Evolutionary conservation across 53 echinoderm and acorn worm genomes (phyloP).

Genomic region (Mesocentrotus franciscanus): DNA sequence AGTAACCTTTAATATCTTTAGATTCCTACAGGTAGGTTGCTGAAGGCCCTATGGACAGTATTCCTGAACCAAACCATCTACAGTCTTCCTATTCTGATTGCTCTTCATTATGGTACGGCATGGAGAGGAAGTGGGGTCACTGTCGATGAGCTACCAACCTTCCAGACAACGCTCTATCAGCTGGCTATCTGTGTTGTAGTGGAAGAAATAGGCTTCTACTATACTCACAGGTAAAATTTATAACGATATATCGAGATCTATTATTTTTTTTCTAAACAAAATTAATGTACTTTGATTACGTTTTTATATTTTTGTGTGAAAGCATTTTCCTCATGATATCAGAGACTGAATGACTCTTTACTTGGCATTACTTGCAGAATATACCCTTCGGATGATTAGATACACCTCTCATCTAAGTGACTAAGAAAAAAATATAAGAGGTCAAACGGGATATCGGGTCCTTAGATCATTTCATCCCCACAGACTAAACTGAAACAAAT

Average conservation of each 20-base stretch:
- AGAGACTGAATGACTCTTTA: no score
- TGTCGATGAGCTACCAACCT: constrained; percentile 84
- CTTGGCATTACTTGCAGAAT: no score
- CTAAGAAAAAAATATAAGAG: background rate
- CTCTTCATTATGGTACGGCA: constrained; percentile 66
- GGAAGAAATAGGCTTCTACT: constrained; percentile 97
- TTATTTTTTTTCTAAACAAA: no score
- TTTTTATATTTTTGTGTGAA: no score
- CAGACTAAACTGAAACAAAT: no score
- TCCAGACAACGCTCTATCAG: constrained; percentile 83
- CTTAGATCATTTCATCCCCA: no score
- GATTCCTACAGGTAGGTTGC: background rate
- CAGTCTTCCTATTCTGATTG: constrained; percentile 69
- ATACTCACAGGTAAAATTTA: constrained; percentile 80
- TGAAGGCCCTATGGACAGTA: background rate
- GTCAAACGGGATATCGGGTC: no score
- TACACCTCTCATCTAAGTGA: no score
- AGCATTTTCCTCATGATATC: no score
- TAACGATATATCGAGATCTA: no score
- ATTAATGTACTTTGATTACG: no score
- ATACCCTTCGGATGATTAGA: no score
- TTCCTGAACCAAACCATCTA: constrained; percentile 84
- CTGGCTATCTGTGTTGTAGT: constrained; percentile 81
- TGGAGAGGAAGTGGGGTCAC: constrained; percentile 78
- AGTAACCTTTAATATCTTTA: background rate